Evolutionary conservation across 2,797 vertebrate genomes (phyloP), one percentile per base, ranked within the genome.

Genomic region (Brotula barbata): DNA sequence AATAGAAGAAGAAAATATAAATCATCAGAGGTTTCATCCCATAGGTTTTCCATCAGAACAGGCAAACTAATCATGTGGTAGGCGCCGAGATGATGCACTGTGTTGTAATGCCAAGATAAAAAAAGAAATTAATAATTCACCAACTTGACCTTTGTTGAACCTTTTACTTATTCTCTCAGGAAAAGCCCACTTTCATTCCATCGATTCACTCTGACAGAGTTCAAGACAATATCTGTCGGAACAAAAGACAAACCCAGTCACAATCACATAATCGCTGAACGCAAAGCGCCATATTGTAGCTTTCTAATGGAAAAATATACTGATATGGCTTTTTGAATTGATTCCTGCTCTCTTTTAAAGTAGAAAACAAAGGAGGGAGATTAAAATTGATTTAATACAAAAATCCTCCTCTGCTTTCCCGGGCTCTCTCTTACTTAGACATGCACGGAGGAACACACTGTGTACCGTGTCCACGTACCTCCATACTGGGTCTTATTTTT

Each of bases 81-180:
- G 64, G 63, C 57, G 60, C 52, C 71, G 45, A 54, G 54, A 80
- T 64, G 60, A 65, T 61, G 58, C 59, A 75, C 34, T n/a, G 10
- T 42, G 65, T 68, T 77, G 67, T 61, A 37, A 20, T 11, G 43
- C 60, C 0, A 10, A 40, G 60, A 82, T 56, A n/a, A n/a, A n/a
- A 58, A 68, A 71, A 58, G 52, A 34, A 72, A 78, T 81, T 41
- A 83, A 85, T 86, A 74, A 89, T 88, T 86, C 59, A 86, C 61
- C 40, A 28, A 36, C 17, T 7, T 77, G 75, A 82, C 80, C 81
- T 80, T 78, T 79, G 58, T 48, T 73, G 75, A 77, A 77, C 78
- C 64, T 71, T 74, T 72, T 40, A 61, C 52, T 71, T 61, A 39
- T 56, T 78, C 70, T 77, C 65, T 43, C 44, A 59, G 74, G 64